Conservation (phyloP, 2,888 invertebrate species). For the Frankliniella intonsa region DNA sequence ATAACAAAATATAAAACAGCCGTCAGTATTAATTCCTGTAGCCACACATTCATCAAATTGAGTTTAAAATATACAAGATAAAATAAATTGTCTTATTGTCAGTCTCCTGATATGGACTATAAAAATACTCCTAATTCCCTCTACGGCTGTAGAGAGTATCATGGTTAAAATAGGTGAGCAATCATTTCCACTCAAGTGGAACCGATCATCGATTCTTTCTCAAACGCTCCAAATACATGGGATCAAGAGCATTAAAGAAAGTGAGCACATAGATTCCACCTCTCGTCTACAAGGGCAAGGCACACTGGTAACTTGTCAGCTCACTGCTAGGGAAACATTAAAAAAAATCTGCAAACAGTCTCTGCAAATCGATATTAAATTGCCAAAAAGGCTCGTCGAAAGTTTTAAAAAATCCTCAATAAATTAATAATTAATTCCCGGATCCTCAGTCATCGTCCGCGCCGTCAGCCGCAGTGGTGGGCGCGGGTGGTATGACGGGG, state of each 20-base stretch:
- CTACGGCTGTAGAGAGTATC: too few species aligned
- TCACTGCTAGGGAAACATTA: too few species aligned
- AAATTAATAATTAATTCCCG: not conserved
- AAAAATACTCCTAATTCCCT: not conserved
- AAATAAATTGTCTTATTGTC: not conserved
- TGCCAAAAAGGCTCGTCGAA: not conserved
- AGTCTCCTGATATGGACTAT: not conserved
- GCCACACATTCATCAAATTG: not conserved
- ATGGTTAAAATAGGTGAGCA: too few species aligned
- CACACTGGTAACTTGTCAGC: slow-evolving; percentile 3
- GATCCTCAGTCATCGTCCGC: not conserved
- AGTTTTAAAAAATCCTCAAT: not conserved
- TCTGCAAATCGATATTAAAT: not conserved
- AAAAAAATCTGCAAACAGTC: too few species aligned
- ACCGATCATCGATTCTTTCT: not conserved
- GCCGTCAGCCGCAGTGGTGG: not conserved
- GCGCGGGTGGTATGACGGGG: not conserved
- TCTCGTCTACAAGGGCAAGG: not conserved
- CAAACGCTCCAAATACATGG: not conserved
- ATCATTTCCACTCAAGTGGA: too few species aligned
- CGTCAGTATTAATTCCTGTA: not conserved
- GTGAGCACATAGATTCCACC: not conserved
- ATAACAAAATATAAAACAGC: not conserved
- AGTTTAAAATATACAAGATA: not conserved
- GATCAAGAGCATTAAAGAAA: not conserved